Base-by-base conservation (phyloP, 1,140 invertebrate species). In the Zaprionus capensis region DNA sequence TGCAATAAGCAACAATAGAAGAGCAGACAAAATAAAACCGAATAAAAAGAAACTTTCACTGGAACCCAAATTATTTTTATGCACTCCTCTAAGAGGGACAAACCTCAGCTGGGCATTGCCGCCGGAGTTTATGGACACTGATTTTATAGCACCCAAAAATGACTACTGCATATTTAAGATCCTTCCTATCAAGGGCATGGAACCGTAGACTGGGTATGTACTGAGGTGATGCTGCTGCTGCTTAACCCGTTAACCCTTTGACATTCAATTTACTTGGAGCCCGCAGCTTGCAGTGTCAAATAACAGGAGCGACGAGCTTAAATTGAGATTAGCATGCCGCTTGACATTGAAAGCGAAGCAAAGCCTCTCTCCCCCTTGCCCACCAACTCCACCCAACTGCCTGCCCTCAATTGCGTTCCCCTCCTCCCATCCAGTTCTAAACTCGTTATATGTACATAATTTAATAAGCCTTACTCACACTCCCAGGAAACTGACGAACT, bases 241-340 rank as follows among this genome's bases (percentile, higher is more conserved):
- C 78, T 80, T 80, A 81, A 81, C 69, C 76, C 59, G 41, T 71
- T 76, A 71, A 71, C 73, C 83, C 68, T 76, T 83, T 81, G 83
- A 87, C 83, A 83, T 87, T 88, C 81, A 81, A 83, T 75, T 82
- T 79, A 74, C 84, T 87, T 79, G 41, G 44, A 58, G 55, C 66
- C 44, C 66, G 58, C 59, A 65, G 68, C 63, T 59, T 64, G 69
- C 65, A 76, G 62, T 71, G 74, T 76, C 68, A 71, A 71, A 71
- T 71, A 66, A 64, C 38, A 61, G 59, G 44, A 41, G 62, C 56
- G 56, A 55, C 56, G 36, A 57, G 82, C 82, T 84, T 81, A 85
- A 75, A 81, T 75, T 55, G 66, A 83, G 83, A 88, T 87, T 87
- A 88, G 78, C 51, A 41, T 31, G 79, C 67, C 58, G 61, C 74